Conservation (phyloP, 2,888 invertebrate genomes). For the Lasius platythorax region DNA sequence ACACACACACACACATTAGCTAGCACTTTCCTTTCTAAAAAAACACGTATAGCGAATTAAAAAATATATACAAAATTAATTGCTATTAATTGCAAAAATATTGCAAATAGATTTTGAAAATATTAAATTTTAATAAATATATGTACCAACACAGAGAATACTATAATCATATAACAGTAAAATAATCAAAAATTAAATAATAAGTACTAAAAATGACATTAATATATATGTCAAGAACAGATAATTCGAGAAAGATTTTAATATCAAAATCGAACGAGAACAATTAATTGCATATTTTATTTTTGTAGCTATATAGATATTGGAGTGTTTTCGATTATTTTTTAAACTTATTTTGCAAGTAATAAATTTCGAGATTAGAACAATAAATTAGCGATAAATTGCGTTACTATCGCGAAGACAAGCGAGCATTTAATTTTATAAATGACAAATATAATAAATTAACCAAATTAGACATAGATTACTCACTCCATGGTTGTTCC, state of each 20-base stretch:
- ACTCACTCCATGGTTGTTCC: neutral
- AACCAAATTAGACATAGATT: neutral
- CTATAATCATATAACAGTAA: neutral
- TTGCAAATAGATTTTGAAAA: neutral
- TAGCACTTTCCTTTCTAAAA: neutral
- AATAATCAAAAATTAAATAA: neutral
- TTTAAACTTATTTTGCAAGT: neutral
- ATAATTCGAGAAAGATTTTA: neutral
- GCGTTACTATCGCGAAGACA: neutral
- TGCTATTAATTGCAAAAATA: neutral
- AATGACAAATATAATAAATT: neutral
- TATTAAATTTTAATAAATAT: neutral
- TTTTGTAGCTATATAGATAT: neutral
- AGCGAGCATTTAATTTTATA: neutral
- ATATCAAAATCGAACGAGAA: neutral
- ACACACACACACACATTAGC: neutral
- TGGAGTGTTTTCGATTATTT: neutral
- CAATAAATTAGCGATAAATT: neutral
- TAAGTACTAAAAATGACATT: neutral
- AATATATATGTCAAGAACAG: neutral
- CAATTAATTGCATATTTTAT: too few species aligned
- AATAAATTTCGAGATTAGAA: neutral
- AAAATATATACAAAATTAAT: neutral
- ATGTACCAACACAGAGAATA: neutral
- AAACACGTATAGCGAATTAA: neutral